These are phyloP conservation scores for Chitala chitala DNA, from an alignment of 2,113 vertebrate genomes.

Conservation along the genomic window DNA sequence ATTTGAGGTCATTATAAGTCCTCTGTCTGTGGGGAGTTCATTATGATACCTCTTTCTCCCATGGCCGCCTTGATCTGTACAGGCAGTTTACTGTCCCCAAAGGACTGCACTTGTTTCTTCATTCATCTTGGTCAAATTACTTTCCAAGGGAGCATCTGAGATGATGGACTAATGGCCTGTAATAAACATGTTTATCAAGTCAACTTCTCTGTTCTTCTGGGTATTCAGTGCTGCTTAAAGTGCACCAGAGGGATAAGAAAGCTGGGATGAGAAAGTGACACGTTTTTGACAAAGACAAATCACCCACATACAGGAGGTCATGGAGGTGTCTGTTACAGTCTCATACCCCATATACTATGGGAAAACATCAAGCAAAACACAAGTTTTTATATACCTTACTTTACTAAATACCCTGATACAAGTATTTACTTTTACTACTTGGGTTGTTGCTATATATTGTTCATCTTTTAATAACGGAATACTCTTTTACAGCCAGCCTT, in stretches of 20 bases:
- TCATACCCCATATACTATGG: too few relatives aligned
- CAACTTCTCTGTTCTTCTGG: not conserved
- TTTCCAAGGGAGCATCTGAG: constrained; percentile 10
- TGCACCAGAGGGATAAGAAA: not conserved
- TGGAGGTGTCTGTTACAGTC: too few relatives aligned
- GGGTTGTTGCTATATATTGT: too few relatives aligned
- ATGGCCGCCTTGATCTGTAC: not conserved
- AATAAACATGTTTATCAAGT: constrained; percentile 22
- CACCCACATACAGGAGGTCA: too few relatives aligned
- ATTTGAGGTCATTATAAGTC: too few relatives aligned
- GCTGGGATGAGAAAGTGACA: not conserved
- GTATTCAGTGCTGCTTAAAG: not conserved
- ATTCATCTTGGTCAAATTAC: constrained; percentile 7
- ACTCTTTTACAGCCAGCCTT: too few relatives aligned
- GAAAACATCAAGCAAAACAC: too few relatives aligned
- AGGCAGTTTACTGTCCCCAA: not conserved
- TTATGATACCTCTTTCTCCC: not conserved
- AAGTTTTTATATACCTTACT: too few relatives aligned
- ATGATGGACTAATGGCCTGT: constrained; percentile 18
- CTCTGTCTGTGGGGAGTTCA: constrained; percentile 15
- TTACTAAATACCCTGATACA: too few relatives aligned
- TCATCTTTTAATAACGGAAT: too few relatives aligned
- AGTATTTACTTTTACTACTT: too few relatives aligned
- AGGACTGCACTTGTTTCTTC: constrained; percentile 4
- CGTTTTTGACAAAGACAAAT: too few relatives aligned